Evolutionary conservation across 2,797 vertebrate genomes (phyloP), one percentile per base, ranked within the genome.

Genomic region (Nyctalus aviator): DNA sequence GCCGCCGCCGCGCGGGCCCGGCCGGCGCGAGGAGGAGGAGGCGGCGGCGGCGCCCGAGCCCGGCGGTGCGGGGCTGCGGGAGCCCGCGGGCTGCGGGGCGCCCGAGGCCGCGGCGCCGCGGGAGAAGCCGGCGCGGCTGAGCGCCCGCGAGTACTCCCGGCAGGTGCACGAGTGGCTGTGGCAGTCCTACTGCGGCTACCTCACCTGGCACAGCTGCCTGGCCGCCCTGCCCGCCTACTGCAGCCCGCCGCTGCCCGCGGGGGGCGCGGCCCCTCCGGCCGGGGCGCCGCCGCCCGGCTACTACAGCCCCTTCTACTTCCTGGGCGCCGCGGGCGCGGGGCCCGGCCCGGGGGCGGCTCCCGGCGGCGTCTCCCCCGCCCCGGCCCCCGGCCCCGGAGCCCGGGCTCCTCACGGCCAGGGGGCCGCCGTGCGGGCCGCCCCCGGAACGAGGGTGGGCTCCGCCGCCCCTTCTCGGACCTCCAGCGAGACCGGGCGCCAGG

Each of bases 141-240:
- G 97, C 88, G 98, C 98, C 12, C 97, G 97, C 30, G 99, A 99
- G 84, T 99, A 99, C 97, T 99, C 99, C 91, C 98, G 97, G 64
- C 97, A 98, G 84, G 97, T 99, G 90, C 99, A 99, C 98, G 99
- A 98, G 93, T 99, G 99, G 99, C 99, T 99, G 88, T 99, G 99
- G 99, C 98, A 99, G 96, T 99, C 98, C 75, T 99, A 99, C 98
- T 99, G 99, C 97, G 98, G 99, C 0, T 98, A 98, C 93, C 96
- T 98, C n/a, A 97, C 95, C 98, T 99, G 99, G 99, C 99, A 99
- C 97, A 98, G 98, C 98, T 99, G 99, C 95, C 97, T 97, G 94
- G 97, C 98, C 57, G 96, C 94, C 72, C 46, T 98, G n/a, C 62
- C 97, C 30, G 68, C 96, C 41, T 96, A 97, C 35, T 97, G 93